Conservation (phyloP, 2,888 invertebrate genomes). For the Torymus aiolomorphi region DNA sequence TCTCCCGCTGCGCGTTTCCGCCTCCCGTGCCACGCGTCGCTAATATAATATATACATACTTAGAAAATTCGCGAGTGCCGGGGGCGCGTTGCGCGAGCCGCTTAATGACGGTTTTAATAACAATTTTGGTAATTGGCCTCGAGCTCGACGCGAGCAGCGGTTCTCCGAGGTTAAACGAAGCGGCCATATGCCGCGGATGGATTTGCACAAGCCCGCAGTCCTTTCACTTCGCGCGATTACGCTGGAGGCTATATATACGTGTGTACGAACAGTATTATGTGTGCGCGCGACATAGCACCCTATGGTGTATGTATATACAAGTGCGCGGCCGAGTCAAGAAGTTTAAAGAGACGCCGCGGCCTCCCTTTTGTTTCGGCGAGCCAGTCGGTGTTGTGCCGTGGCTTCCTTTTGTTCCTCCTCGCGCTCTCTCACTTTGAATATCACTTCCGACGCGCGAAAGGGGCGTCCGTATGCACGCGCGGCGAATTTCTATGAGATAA, state of each 20-base stretch:
- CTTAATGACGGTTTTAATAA: constrained; percentile 35
- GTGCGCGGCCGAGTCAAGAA: too few species aligned
- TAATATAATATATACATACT: too few species aligned
- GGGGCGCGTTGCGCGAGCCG: not conserved
- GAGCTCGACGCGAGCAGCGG: not conserved
- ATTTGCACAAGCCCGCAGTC: constrained; percentile 45
- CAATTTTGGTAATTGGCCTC: constrained; percentile 43
- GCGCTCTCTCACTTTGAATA: not conserved
- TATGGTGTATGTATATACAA: too few species aligned
- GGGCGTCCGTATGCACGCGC: not conserved
- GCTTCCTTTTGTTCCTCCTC: constrained; percentile 14
- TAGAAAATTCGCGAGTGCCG: too few species aligned
- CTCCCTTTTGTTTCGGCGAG: constrained; percentile 26
- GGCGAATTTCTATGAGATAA: not conserved
- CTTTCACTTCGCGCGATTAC: constrained; percentile 46
- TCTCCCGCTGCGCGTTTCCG: not conserved
- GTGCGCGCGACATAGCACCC: not conserved
- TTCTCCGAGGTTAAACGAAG: not conserved
- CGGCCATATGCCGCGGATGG: not conserved
- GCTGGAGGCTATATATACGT: not conserved
- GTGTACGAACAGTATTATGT: not conserved
- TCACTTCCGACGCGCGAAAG: not conserved
- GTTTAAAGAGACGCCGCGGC: not conserved
- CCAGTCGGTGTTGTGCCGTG: not conserved
- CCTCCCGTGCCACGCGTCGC: not conserved